Evolutionary conservation across 2,113 vertebrate species (phyloP), one percentile per base, ranked within the genome.

Genomic region (Epinephelus moara): DNA sequence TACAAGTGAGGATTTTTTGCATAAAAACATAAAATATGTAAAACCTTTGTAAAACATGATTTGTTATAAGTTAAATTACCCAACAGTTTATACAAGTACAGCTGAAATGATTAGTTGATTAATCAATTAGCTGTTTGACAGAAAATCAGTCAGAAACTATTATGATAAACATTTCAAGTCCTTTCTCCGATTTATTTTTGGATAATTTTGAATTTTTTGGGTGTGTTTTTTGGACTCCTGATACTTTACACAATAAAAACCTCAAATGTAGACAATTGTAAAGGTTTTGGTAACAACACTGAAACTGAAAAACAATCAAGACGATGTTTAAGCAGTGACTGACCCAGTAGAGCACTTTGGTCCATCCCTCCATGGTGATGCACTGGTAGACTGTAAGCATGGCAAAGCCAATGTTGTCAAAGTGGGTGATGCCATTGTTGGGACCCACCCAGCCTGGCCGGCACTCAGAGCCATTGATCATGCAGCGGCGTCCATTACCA

Each of bases 361-460:
- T 99, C 98, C 98, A 99, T 5, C 98, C 96, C 83, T 99, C 98
- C 96, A 97, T 99, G 87, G 98, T 98, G 91, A 99, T 98, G 84
- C 98, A 99, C 92, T 99, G 98, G 86, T 96, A 99, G 52, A 99
- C 98, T 0, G 98, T 99, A 37, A 99, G 94, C 98, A 99, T 99
- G 82, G 98, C 96, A 62, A 99, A 99, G 78, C 97, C 97, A 3
- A 99, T 96, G 93, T 99, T 99, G 74, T 99, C 98, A 0, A 99
- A 99, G 93, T 99, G 97, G 0, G 98, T 99, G 94, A 99, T 99
- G 90, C 98, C 98, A 0, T 97, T 70, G 85, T 99, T 99, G 85
- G 98, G 98, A 8, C 98, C 98, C 0, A 96, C 96, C 98, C 98
- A 99, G 70, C 95, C 95, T 0, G 96, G 81, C 3, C 96, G 95